phyloP scores from a whole-genome alignment of 2,113 vertebrate genomes.

The Capreolus pygargus region DNA sequence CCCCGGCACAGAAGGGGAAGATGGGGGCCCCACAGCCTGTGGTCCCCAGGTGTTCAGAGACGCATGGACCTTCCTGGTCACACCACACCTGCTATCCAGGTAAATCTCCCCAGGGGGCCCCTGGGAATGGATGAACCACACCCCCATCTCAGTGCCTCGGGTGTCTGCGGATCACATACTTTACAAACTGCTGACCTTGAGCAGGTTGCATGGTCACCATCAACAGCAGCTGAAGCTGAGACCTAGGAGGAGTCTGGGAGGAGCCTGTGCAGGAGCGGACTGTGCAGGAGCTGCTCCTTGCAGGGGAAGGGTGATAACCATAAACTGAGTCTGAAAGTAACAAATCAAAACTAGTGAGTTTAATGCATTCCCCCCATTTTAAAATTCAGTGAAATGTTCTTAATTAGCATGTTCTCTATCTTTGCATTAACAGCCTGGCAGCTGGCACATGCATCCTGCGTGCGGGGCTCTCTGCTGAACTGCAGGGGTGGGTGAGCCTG shows the following conservation, averaged over 20 bases:
- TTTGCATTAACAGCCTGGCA: neutral
- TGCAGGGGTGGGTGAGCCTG: neutral
- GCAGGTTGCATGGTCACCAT: neutral
- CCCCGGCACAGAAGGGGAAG: neutral
- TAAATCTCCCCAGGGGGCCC: too few species aligned
- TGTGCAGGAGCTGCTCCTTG: fast-evolving
- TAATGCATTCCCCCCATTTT: neutral
- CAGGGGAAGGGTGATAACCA: fast-evolving
- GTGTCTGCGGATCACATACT: neutral
- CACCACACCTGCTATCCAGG: neutral
- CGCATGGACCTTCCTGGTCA: neutral
- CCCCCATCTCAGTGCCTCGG: neutral
- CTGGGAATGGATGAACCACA: neutral
- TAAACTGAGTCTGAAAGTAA: neutral
- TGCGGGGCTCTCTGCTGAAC: neutral
- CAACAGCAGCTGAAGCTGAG: neutral
- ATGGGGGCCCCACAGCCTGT: fast-evolving
- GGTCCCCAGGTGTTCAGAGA: neutral
- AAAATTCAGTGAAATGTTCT: neutral
- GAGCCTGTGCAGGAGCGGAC: neutral
- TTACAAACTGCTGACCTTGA: neutral
- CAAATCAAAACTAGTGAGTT: neutral
- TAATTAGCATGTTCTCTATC: neutral
- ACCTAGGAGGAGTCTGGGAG: too few species aligned
- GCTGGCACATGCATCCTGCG: fast-evolving